Percentiles rank a stretch among this genome's conserved stretches.
Conservation (phyloP, 1,140 invertebrate genomes). For the Aphelinus certus region DNA sequence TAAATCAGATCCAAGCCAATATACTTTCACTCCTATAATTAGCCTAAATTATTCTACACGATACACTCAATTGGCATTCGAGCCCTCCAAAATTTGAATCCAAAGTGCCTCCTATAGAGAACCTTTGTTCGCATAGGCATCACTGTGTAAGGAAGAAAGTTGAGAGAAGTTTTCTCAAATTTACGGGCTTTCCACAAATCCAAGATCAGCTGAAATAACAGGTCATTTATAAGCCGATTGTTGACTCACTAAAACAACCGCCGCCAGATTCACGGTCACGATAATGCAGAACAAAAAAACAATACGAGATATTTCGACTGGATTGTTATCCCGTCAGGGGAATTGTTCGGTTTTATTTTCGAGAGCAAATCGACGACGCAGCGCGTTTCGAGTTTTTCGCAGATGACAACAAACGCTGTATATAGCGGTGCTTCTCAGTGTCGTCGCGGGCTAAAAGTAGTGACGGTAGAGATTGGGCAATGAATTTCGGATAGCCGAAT, state of each 20-base stretch:
- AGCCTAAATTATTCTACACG: constrained; percentile 14
- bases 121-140: constrained; percentile 32
- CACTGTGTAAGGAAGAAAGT: constrained; percentile 11
- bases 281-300: no score
- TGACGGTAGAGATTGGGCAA: constrained; percentile 2
- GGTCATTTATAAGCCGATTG: no score
- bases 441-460: neutral
- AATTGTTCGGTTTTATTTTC: no score
- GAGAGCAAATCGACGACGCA: neutral
- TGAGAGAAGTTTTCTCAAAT: no score
- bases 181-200: no score
- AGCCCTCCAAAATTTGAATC: constrained; percentile 57
- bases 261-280: no score
- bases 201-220: no score
- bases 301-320: no score
- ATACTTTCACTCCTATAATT: constrained; percentile 1
- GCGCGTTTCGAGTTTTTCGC: neutral
- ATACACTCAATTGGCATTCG: constrained; percentile 31
- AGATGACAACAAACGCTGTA: neutral
- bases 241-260: no score
- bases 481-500: neutral
- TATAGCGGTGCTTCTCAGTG: constrained; percentile 2
- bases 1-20: constrained; percentile 14
- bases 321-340: no score
- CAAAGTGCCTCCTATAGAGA: constrained; percentile 49